phyloP scores from a whole-genome alignment of 2,888 invertebrate species.

The Caenorhabditis sp. region DNA sequence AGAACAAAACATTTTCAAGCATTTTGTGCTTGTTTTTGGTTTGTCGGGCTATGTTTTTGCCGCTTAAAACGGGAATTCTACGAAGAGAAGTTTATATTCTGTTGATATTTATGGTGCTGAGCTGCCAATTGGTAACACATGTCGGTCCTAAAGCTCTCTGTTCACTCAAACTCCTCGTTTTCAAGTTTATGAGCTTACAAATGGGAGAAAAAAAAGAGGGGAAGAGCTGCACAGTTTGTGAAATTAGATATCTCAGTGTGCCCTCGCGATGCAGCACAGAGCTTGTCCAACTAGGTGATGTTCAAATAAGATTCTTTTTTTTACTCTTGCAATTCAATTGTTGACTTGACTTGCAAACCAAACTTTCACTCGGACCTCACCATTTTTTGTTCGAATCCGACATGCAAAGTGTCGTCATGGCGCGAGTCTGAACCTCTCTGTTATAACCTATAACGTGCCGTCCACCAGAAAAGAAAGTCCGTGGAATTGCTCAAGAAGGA shows the following conservation, averaged over 20 bases:
- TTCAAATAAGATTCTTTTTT: conserved; percentile 13
- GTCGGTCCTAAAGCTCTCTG: neutral
- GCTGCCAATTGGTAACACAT: conserved; percentile 17
- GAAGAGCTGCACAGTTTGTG: conserved; percentile 23
- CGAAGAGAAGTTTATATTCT: conserved; percentile 18
- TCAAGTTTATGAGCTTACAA: conserved; percentile 37
- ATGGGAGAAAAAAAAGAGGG: conserved; percentile 20
- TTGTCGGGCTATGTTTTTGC: conserved; percentile 21
- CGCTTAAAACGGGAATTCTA: conserved; percentile 15
- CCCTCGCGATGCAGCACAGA: conserved; percentile 3
- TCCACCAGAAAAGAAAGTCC: no score
- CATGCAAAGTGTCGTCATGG: conserved; percentile 10
- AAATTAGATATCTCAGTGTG: conserved; percentile 44
- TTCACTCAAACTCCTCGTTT: neutral
- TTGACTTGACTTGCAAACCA: neutral
- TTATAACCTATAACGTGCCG: no score
- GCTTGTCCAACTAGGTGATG: conserved; percentile 35
- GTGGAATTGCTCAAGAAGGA: neutral
- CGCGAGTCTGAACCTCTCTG: no score
- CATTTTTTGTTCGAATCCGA: neutral
- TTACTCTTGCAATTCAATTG: neutral
- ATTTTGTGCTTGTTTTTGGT: conserved; percentile 41
- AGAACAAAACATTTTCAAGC: conserved; percentile 27
- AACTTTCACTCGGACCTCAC: conserved; percentile 32
- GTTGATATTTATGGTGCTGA: conserved; percentile 1